Conservation (phyloP, 2,797 vertebrate species). For the Scomberomorus guttatus region DNA sequence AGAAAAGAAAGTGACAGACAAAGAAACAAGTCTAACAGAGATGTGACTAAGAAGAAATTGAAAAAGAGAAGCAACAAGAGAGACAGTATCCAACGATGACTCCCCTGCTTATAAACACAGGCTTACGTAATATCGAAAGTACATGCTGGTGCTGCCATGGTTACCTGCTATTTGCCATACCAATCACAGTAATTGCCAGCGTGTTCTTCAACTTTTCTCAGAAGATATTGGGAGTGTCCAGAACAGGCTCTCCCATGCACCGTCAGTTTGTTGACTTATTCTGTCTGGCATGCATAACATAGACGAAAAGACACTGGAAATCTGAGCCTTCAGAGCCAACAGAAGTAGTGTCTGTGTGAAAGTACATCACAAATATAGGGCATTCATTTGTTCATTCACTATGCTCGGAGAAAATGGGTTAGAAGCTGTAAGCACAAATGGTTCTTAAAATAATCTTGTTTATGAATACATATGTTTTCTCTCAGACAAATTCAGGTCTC, state of each 20-base stretch:
- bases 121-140: no score
- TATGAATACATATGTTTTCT: neutral
- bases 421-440: neutral
- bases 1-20: neutral
- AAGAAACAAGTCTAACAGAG: neutral
- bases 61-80: no score
- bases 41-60: constrained; percentile 17
- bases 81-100: no score
- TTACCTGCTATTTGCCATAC: no score
- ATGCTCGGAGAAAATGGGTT: neutral
- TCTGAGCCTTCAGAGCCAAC: constrained; percentile 16
- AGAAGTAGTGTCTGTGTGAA: constrained; percentile 11
- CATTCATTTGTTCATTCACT: neutral
- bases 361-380: neutral
- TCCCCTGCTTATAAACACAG: no score
- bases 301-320: constrained; percentile 2
- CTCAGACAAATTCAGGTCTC: neutral
- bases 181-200: no score
- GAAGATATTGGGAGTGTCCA: no score
- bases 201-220: no score
- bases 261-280: constrained; percentile 25
- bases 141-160: no score
- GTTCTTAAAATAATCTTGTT: neutral
- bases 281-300: constrained; percentile 55
- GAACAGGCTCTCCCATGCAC: neutral